A percentile compares a stretch with the other conserved stretches of the same genome.
phyloP scores from a whole-genome alignment of 2,888 invertebrate genomes.

The Anaspis maculata region DNA sequence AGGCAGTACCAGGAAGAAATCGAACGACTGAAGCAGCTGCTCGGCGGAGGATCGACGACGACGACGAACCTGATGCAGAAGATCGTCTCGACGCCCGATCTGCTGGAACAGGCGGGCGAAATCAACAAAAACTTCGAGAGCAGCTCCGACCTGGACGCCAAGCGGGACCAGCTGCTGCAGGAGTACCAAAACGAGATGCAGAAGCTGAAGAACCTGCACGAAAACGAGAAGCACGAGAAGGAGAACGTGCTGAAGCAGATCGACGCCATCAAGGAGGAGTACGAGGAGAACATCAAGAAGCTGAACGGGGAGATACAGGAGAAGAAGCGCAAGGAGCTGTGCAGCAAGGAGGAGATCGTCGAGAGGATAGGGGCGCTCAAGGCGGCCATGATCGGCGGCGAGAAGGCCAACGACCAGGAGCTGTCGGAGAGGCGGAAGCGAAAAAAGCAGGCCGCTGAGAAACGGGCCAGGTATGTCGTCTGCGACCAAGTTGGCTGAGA shows the following conservation, averaged over 20 bases:
- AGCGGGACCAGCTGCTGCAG: slow-evolving; percentile 37
- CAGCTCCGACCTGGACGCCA: slow-evolving; percentile 25
- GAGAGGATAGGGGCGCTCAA: slow-evolving; percentile 50
- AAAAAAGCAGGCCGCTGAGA: slow-evolving; percentile 63
- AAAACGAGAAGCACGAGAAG: slow-evolving; percentile 39
- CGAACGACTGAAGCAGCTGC: slow-evolving; percentile 53
- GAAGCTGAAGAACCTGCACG: slow-evolving; percentile 38
- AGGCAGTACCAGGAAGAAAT: slow-evolving; percentile 82
- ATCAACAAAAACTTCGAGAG: neutral
- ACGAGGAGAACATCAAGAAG: slow-evolving; percentile 48
- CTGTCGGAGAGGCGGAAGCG: slow-evolving; percentile 59
- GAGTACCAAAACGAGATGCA: slow-evolving; percentile 50
- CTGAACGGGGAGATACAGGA: slow-evolving; percentile 46
- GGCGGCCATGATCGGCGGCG: slow-evolving; percentile 71
- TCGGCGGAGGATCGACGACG: slow-evolving; percentile 25
- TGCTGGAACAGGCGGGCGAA: no score
- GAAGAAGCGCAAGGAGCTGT: slow-evolving; percentile 32
- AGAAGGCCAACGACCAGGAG: slow-evolving; percentile 62
- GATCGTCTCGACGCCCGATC: no score
- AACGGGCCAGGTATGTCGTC: no score
- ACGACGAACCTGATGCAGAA: slow-evolving; percentile 10
- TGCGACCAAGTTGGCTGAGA: no score
- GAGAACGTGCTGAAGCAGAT: slow-evolving; percentile 40
- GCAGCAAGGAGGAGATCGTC: slow-evolving; percentile 39
- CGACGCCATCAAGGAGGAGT: slow-evolving; percentile 48